Conservation (phyloP, 2,113 vertebrate genomes). For the Gyps fulvus region DNA sequence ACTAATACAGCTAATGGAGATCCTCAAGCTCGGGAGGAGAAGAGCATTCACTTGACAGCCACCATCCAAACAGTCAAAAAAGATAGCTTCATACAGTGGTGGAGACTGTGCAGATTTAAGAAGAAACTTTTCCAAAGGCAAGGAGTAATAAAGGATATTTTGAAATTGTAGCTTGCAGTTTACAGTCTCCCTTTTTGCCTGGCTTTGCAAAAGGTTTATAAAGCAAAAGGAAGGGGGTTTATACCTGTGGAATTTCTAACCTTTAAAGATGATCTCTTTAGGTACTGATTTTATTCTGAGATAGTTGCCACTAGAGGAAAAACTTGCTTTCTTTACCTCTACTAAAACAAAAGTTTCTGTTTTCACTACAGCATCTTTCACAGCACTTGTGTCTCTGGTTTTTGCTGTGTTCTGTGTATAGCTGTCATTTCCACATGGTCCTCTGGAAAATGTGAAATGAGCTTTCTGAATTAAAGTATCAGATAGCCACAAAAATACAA, state of each 20-base stretch:
- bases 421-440: neutral
- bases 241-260: neutral
- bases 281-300: neutral
- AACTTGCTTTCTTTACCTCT: neutral
- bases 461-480: neutral
- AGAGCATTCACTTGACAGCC: neutral
- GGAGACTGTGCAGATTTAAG: neutral
- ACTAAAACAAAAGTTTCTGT: neutral
- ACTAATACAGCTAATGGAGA: constrained; percentile 37
- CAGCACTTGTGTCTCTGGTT: neutral
- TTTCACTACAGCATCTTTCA: neutral
- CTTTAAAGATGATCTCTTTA: neutral
- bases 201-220: neutral
- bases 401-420: neutral
- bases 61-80: constrained; percentile 23
- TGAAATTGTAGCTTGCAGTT: neutral
- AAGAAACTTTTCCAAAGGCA: neutral
- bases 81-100: neutral
- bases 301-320: neutral
- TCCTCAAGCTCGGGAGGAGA: neutral
- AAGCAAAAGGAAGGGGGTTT: neutral
- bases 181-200: neutral
- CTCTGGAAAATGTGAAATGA: neutral
- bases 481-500: neutral
- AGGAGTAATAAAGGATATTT: neutral